A percentile compares a stretch with the other conserved stretches of the same genome.
phyloP scores from a whole-genome alignment of 1,140 invertebrate genomes.

The Mamestra configurata region DNA sequence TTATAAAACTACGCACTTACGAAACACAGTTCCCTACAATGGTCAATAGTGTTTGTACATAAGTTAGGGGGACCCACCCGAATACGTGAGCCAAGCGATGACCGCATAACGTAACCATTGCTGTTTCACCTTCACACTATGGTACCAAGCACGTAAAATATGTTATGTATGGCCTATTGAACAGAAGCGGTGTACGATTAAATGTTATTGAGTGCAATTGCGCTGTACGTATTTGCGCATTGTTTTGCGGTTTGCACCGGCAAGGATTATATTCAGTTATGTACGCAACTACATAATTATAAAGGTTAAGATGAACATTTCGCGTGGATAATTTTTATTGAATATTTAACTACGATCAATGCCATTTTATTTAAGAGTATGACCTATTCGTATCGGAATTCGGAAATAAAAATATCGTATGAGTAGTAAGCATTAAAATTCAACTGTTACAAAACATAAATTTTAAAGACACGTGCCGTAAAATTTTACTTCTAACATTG shows the following conservation, averaged over 20 bases:
- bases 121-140: conserved; percentile 77
- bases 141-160: conserved; percentile 65
- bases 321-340: neutral
- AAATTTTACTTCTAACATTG: conserved; percentile 21
- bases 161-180: conserved; percentile 70
- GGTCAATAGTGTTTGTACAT: neutral
- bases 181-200: conserved; percentile 64
- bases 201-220: conserved; percentile 55
- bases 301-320: conserved; percentile 26
- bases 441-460: conserved; percentile 9
- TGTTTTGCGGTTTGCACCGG: conserved; percentile 49
- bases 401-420: neutral
- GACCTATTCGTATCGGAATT: conserved; percentile 23
- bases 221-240: conserved; percentile 10
- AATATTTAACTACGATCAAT: conserved; percentile 2
- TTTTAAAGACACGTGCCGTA: neutral
- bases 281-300: conserved; percentile 8
- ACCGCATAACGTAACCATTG: conserved; percentile 71
- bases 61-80: conserved; percentile 49
- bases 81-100: conserved; percentile 75
- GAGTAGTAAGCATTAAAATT: conserved; percentile 33
- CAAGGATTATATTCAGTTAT: conserved; percentile 17
- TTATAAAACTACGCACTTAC: conserved; percentile 51
- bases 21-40: conserved; percentile 41
- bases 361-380: conserved; percentile 20